Evolutionary conservation across 2,113 vertebrate species (phyloP), one percentile per base, ranked within the genome.

Genomic region (Amazona vittata): DNA sequence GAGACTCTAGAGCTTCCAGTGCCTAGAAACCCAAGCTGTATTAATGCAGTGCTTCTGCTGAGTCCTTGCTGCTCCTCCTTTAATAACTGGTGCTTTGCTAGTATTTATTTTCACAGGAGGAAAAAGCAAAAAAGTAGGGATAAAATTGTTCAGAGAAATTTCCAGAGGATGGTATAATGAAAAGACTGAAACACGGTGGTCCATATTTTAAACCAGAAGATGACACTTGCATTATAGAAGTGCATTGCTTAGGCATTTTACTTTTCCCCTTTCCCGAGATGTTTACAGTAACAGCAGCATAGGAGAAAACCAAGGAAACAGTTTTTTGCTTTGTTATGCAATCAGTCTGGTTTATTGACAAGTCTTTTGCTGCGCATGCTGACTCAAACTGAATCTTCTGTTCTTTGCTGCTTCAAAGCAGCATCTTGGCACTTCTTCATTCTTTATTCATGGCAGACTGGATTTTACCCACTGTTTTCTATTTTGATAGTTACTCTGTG

Each of bases 281-380:
- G 35, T 86, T 96, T 78, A 86, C 62, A 89, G 73, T 84, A 95
- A 91, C 67, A 93, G 84, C 76, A 80, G 88, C 71, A 52, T 31
- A 46, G 95, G 95, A 95, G 67, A 93, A 93, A 96, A 98, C 87
- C 81, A 95, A 81, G 76, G 90, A 96, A 93, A 90, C 39, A 43
- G 0, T 33, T 69, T 37, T 84, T 97, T 91, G 31, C 83, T 95
- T 95, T 93, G 25, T 94, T 96, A 76, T 95, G 97, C 96, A 97
- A 96, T 95, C 85, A 76, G 19, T 65, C 74, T 97, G 94, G 83
- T 96, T 95, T 97, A 96, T 96, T 96, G 90, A 97, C 94, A 93
- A 33, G 85, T 11, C 11, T 50, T 73, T 75, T 91, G 47, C 41
- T 95, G 31, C 86, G 81, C 85, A 73, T 46, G 67, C 70, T 94